A percentile compares a stretch with the other conserved stretches of the same genome.
Evolutionary conservation across 2,797 vertebrate species (phyloP).

Genomic region (Nyctalus aviator): DNA sequence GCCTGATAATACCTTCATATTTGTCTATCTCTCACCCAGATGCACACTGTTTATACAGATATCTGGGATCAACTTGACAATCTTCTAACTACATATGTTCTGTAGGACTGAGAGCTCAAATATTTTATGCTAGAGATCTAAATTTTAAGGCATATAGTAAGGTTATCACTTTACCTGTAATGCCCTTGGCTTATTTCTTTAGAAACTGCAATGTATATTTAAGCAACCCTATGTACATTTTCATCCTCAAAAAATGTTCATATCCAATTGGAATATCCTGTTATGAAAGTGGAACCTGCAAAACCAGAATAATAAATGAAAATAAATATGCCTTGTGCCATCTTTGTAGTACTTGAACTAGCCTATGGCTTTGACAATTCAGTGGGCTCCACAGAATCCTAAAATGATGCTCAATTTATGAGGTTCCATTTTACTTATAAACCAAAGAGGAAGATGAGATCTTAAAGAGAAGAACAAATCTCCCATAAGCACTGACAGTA

Average conservation of each 20-base stretch:
- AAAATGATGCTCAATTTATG: neutral
- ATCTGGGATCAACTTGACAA: neutral
- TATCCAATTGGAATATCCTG: neutral
- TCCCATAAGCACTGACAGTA: slow-evolving; percentile 38
- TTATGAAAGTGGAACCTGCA: neutral
- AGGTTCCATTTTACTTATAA: slow-evolving; percentile 65
- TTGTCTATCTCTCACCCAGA: neutral
- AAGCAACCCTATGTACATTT: neutral
- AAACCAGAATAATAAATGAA: neutral
- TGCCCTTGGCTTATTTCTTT: neutral
- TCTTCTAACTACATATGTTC: neutral
- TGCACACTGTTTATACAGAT: neutral
- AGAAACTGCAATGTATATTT: neutral
- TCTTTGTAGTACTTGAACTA: neutral
- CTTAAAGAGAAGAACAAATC: slow-evolving; percentile 50
- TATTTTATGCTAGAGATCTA: neutral
- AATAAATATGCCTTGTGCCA: neutral
- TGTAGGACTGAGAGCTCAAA: neutral
- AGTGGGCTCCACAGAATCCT: neutral
- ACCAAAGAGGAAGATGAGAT: slow-evolving; percentile 8
- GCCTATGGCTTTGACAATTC: neutral
- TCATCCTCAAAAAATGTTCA: neutral
- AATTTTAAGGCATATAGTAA: neutral
- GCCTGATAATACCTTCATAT: neutral
- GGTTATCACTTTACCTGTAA: neutral